Percentiles rank a stretch among this genome's conserved stretches.
These are phyloP conservation scores for Mergus octosetaceus DNA, from an alignment of 2,797 vertebrate species.

Conservation along the genomic window DNA sequence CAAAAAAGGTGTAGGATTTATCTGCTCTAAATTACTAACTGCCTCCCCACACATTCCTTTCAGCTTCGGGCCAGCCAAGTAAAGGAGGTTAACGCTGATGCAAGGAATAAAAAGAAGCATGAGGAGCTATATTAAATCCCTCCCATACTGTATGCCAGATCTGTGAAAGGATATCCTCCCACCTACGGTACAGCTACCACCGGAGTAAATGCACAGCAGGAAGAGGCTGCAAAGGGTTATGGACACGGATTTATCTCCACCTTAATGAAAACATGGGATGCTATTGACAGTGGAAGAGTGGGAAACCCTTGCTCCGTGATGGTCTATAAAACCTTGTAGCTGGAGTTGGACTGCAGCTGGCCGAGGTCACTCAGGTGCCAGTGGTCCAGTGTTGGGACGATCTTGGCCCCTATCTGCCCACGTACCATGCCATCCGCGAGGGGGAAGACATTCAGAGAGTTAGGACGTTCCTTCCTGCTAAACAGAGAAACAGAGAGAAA, in stretches of 20 bases:
- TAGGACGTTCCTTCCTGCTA: constrained; percentile 96
- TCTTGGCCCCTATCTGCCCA: constrained; percentile 94
- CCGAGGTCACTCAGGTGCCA: constrained; percentile 95
- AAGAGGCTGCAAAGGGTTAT: constrained; percentile 69
- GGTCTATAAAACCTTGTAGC: constrained; percentile 93
- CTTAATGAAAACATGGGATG: constrained; percentile 28
- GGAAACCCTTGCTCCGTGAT: constrained; percentile 63
- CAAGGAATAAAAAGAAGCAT: not conserved
- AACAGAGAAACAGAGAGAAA: constrained; percentile 44
- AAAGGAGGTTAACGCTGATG: constrained; percentile 32
- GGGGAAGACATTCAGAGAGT: constrained; percentile 93
- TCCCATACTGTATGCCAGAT: not conserved
- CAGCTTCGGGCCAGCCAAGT: constrained; percentile 32
- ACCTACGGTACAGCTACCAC: not conserved
- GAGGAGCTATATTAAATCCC: not conserved
- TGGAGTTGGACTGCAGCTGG: constrained; percentile 90
- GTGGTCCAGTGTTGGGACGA: constrained; percentile 90
- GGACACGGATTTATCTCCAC: constrained; percentile 43
- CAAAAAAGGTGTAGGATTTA: not conserved
- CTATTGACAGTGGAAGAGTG: constrained; percentile 1
- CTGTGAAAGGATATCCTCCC: not conserved
- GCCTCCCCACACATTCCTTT: not conserved
- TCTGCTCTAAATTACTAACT: not conserved
- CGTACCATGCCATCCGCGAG: constrained; percentile 95
- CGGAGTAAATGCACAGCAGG: not conserved